Evolutionary conservation across 2,888 invertebrate species (phyloP), one percentile per base, ranked within the genome.

Genomic region (Sycophila texana): DNA sequence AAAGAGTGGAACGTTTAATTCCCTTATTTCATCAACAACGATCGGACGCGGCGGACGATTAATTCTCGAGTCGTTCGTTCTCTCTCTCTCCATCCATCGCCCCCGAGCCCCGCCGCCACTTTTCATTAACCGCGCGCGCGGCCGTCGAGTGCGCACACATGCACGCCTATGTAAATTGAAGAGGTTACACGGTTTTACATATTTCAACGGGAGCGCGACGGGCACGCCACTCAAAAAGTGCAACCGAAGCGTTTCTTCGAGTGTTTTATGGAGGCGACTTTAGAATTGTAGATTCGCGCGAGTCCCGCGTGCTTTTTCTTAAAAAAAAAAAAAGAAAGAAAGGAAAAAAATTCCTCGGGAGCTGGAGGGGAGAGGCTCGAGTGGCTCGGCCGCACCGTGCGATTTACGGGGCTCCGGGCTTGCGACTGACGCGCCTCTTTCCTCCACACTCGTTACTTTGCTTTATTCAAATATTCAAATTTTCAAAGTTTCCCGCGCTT

Each of bases 181-280:
- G 90, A 89, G 89, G 89, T 89, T 89, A 89, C 87, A 85, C 86
- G 88, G 85, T 89, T 90, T 90, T 90, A 90, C 90, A 90, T 90
- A 90, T 90, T 89, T 89, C 89, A 89, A 89, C 89, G 88, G 87
- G 85, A 84, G 83, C 53, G 74, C 73, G 68, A 72, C 78, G 77
- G 61, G 78, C 76, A 82, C 84, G 84, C 80, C 87, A 86, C 89
- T 89, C 86, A 87, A 90, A 89, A 90, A 89, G 87, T 89, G 90
- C 90, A 89, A 85, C 84, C 87, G 84, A 85, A 87, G 90, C 90
- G 85, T 89, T 90, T 89, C 86, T 86, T 89, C 88, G 89, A 90
- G 90, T 89, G 89, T 89, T 89, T 89, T 90, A 89, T 88, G 89
- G 87, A 88, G 88, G 51, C 57, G 16, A 88, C 87, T 89, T 90